Base-by-base conservation (phyloP, 2,113 vertebrate species). In the Garra rufa region DNA sequence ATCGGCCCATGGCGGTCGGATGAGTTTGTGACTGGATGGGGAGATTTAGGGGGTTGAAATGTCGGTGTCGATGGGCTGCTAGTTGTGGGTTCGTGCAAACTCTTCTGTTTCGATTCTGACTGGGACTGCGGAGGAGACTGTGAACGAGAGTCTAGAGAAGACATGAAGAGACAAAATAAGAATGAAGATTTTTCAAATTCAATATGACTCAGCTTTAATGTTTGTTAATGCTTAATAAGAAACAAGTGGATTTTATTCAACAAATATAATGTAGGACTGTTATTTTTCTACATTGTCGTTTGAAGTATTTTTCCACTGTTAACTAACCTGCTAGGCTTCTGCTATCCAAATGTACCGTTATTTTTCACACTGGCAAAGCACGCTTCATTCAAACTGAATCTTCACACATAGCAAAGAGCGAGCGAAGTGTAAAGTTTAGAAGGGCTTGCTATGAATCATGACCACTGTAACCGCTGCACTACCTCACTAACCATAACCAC, bases 1-100 rank as follows among this genome's bases (percentile, higher is more conserved):
- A n/a, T 46, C 0, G 94, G 96, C 6, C 92, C 88, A 8, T 79
- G 87, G n/a, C 92, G 91, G 24, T 85, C 87, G 0, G 50, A 21
- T 5, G 6, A 67, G 1, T 88, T 50, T 0, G 89, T 85, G 67
- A 48, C 48, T 34, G 52, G 7, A 30, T 81, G 61, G 1, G 85
- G 69, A 34, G 65, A 76, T 9, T 74, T 81, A 3, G 85, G n/a
- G 74, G 89, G 76, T 0, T 80, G 78, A 10, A 86, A 84, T 61
- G 86, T 0, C 8, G 85, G 46, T 17, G 80, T 38, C 10, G n/a
- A 30, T 2, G 61, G 70, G 14, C 1, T 9, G 3, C 79, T 74
- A 13, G 81, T 46, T 9, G 11, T 77, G 4, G 76, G 30, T 21
- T 83, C 14, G 17, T 79, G 52, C 38, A 0, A 24, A 76, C 14